Percentiles rank a stretch among this genome's conserved stretches.
phyloP scores from a whole-genome alignment of 2,113 vertebrate species.

The Bos indicus region DNA sequence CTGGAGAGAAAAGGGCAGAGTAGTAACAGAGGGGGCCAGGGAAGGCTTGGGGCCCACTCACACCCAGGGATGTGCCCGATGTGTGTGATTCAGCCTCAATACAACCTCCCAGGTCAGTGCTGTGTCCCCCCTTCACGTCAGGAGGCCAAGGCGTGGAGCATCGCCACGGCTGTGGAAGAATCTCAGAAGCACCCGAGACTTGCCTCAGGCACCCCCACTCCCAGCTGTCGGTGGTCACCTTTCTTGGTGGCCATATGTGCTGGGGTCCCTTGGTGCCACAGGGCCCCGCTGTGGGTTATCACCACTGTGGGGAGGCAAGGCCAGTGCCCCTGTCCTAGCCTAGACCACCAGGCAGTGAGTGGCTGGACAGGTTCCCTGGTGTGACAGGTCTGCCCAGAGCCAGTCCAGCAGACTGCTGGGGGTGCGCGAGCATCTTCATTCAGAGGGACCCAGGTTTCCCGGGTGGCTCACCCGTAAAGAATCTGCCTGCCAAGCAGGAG shows the following conservation, averaged over 20 bases:
- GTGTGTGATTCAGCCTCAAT: not conserved
- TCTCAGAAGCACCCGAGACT: not conserved
- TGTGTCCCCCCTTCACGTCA: not conserved
- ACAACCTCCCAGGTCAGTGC: not conserved
- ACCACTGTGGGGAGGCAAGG: not conserved
- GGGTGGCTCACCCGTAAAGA: not conserved
- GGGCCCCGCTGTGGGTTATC: not conserved
- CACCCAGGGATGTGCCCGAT: not conserved
- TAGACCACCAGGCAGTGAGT: not conserved
- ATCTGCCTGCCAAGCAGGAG: not conserved
- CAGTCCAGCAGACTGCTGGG: not conserved
- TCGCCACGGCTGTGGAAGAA: not conserved
- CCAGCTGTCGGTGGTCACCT: not conserved
- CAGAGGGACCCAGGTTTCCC: not conserved
- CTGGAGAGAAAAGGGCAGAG: not conserved
- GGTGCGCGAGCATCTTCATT: not conserved
- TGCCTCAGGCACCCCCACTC: not conserved
- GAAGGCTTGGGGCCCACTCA: not conserved
- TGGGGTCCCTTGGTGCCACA: not conserved
- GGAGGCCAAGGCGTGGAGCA: not conserved
- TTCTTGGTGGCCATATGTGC: not conserved
- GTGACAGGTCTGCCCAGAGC: not conserved
- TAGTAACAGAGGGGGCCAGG: not conserved
- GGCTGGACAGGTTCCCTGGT: not conserved
- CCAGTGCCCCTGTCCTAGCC: not conserved